A percentile compares a stretch with the other conserved stretches of the same genome.
phyloP scores from a whole-genome alignment of 1,140 invertebrate species.

The Micrasema longulum region DNA sequence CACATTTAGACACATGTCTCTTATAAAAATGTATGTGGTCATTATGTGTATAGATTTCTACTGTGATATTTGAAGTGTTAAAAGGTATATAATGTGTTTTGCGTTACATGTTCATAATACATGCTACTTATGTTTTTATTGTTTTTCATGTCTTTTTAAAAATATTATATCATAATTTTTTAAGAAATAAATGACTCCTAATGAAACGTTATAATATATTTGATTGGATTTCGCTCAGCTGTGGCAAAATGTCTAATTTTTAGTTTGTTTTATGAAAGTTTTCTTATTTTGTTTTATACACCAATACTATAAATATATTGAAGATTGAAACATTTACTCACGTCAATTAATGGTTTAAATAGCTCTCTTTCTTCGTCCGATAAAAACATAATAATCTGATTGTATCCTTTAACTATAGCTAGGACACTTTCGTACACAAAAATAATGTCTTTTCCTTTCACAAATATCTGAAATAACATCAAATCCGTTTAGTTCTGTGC shows the following conservation, averaged over 20 bases:
- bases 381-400: conserved; percentile 77
- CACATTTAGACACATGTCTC: conserved; percentile 61
- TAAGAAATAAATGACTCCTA: too few species aligned
- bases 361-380: conserved; percentile 71
- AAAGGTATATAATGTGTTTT: too few species aligned
- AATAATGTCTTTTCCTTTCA: conserved; percentile 73
- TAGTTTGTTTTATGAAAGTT: too few species aligned
- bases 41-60: not conserved
- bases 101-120: too few species aligned
- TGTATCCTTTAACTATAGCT: conserved; percentile 82
- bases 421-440: conserved; percentile 81
- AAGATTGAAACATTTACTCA: too few species aligned
- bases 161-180: too few species aligned
- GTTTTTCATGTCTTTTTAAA: too few species aligned
- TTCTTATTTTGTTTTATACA: conserved; percentile 6
- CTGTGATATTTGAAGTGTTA: not conserved
- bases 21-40: conserved; percentile 26
- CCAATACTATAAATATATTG: not conserved
- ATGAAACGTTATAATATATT: too few species aligned
- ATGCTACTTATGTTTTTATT: too few species aligned
- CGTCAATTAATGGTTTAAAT: conserved; percentile 69
- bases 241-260: too few species aligned
- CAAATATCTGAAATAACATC: conserved; percentile 66
- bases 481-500: not conserved
- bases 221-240: too few species aligned